Evolutionary conservation across 2,797 vertebrate species (phyloP), one percentile per base, ranked within the genome.

Genomic region (Xenentodon cancila): DNA sequence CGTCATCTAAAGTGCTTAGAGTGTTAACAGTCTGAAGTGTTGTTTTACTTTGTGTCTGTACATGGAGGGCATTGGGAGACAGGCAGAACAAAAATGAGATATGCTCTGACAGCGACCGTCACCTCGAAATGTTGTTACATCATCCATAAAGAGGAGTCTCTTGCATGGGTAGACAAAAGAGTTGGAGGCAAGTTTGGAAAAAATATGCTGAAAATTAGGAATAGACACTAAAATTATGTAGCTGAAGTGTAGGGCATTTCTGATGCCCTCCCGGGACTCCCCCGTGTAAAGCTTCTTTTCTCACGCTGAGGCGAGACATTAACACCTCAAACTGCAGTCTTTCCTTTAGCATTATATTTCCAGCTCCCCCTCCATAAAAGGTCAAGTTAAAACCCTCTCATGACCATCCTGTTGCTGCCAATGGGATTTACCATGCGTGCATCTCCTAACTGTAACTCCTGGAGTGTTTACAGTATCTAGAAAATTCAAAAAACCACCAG

Each of bases 251-350:
- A 56, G 30, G 49, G 30, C 67, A 5, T 3, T 25, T 66, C 60
- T 76, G 70, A 79, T 77, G 75, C 77, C 81, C 80, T 57, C 47
- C 48, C 44, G 58, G 66, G 58, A 64, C 60, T 53, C 21, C 45
- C 61, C 20, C 9, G n/a, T 30, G 57, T 67, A 73, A 27, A 50
- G 21, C 54, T 49, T 7, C 46, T 45, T 42, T 30, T 30, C 67
- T 61, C 11, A 6, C 71, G 75, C 69, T 45, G 6, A 18, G 68
- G 69, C 80, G 70, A 77, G 70, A 75, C 79, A 71, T 73, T 71
- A 80, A 58, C 68, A 66, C 59, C 76, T 71, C 53, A 59, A 68
- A 72, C 73, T 46, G 59, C 60, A 30, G 7, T 30, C 3, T 30
- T 30, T 71, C 53, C 43, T 54, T 5, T 25, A n/a, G 57, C 40